Percentiles rank a stretch among this genome's conserved stretches.
Evolutionary conservation across 2,888 invertebrate species (phyloP).

Genomic region (Caenorhabditis becei): DNA sequence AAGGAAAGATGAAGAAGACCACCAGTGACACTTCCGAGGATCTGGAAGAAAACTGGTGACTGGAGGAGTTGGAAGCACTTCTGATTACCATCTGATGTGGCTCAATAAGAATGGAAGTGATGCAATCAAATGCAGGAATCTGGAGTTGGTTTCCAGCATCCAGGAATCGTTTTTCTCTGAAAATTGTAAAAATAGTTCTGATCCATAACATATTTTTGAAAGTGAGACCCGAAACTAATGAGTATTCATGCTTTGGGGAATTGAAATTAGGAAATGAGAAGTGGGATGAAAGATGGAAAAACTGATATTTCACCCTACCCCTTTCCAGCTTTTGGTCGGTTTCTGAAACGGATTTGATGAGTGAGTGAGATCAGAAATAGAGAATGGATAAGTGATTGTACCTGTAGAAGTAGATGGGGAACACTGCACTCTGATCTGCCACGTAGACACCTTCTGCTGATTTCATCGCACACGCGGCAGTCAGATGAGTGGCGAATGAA

Average conservation of each 20-base stretch:
- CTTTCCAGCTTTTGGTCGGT: constrained; percentile 56
- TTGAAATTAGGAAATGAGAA: constrained; percentile 18
- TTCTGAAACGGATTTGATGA: constrained; percentile 34
- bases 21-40: constrained; percentile 67
- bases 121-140: constrained; percentile 65
- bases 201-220: too few relatives aligned
- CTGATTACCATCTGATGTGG: constrained; percentile 61
- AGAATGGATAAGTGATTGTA: constrained; percentile 9
- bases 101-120: constrained; percentile 65
- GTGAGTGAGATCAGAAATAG: too few relatives aligned
- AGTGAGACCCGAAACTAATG: too few relatives aligned
- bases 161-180: constrained; percentile 70
- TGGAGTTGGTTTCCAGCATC: constrained; percentile 66
- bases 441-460: constrained; percentile 69
- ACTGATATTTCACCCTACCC: constrained; percentile 22
- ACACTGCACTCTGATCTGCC: constrained; percentile 65
- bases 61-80: not conserved
- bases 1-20: constrained; percentile 68
- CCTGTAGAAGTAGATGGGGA: constrained; percentile 70
- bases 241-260: constrained; percentile 12
- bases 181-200: constrained; percentile 21
- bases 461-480: constrained; percentile 67
- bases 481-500: constrained; percentile 66
- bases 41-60: constrained; percentile 35
- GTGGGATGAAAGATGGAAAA: constrained; percentile 9